phyloP scores from a whole-genome alignment of 2,113 vertebrate genomes.

The Hypomesus transpacificus region DNA sequence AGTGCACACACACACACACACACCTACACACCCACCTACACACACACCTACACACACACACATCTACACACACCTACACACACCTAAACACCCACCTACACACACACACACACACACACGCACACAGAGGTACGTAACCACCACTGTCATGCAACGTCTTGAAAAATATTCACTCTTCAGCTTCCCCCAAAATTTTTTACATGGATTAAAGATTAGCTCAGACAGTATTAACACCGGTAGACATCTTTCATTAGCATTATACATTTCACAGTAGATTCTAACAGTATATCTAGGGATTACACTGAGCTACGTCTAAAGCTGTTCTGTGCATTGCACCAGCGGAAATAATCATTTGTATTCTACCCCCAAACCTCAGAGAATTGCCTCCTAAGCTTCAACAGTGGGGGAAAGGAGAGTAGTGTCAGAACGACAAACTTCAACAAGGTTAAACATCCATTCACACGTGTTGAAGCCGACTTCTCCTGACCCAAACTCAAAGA shows the following conservation, averaged over 20 bases:
- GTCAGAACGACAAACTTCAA: background rate
- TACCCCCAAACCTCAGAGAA: background rate
- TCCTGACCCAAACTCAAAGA: background rate
- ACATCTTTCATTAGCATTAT: background rate
- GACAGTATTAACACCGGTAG: background rate
- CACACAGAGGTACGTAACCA: background rate
- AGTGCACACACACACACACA: too few relatives aligned
- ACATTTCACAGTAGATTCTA: background rate
- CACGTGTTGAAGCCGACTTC: background rate
- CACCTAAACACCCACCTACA: background rate
- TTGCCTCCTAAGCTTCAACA: background rate
- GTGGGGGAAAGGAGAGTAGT: background rate
- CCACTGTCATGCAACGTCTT: background rate
- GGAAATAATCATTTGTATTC: slow-evolving; percentile 2
- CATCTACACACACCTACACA: background rate
- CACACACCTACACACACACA: background rate
- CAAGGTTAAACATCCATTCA: background rate
- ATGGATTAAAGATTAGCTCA: background rate
- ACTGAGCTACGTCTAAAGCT: slow-evolving; percentile 1
- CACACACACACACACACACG: background rate
- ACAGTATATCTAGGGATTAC: slow-evolving; percentile 6
- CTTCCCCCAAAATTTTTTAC: too few relatives aligned
- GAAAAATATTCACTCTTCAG: background rate
- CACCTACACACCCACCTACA: background rate
- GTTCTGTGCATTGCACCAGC: background rate